Percentiles rank a stretch among this genome's conserved stretches.
Conservation (phyloP, 2,113 vertebrate species). For the Zeus faber region DNA sequence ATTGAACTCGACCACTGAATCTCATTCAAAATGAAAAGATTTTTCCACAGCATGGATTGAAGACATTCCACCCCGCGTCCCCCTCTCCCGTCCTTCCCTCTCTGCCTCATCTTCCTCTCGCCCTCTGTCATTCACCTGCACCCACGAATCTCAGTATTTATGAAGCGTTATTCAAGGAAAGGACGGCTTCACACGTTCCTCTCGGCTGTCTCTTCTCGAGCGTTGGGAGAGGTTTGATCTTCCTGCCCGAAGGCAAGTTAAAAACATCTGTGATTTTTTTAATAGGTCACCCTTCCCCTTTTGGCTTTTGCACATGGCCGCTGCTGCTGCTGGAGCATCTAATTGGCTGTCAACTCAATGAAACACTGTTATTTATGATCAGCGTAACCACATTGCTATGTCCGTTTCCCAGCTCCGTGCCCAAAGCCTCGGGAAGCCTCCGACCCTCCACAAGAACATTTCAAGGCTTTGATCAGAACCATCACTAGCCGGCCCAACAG, state of each 20-base stretch:
- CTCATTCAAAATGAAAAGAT: too few relatives aligned
- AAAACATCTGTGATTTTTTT: background rate
- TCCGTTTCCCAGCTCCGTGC: slow-evolving; percentile 5
- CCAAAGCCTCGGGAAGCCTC: background rate
- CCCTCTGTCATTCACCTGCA: too few relatives aligned
- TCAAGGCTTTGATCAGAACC: background rate
- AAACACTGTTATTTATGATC: background rate
- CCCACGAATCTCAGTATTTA: too few relatives aligned
- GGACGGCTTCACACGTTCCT: too few relatives aligned
- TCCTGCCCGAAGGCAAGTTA: background rate
- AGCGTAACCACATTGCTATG: slow-evolving; percentile 3
- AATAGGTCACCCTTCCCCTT: background rate
- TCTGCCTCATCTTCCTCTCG: too few relatives aligned
- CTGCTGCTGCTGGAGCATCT: slow-evolving; percentile 20
- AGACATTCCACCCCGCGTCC: too few relatives aligned
- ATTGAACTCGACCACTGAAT: too few relatives aligned
- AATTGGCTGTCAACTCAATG: background rate
- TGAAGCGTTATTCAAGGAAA: too few relatives aligned
- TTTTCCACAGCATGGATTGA: too few relatives aligned
- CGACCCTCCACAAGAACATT: too few relatives aligned
- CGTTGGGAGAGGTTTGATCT: background rate
- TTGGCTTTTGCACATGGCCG: background rate
- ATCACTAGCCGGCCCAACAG: too few relatives aligned
- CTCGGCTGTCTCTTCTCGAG: background rate
- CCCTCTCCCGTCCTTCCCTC: too few relatives aligned